Conservation (phyloP, 2,113 vertebrate genomes). For the Ctenodactylus gundi region DNA sequence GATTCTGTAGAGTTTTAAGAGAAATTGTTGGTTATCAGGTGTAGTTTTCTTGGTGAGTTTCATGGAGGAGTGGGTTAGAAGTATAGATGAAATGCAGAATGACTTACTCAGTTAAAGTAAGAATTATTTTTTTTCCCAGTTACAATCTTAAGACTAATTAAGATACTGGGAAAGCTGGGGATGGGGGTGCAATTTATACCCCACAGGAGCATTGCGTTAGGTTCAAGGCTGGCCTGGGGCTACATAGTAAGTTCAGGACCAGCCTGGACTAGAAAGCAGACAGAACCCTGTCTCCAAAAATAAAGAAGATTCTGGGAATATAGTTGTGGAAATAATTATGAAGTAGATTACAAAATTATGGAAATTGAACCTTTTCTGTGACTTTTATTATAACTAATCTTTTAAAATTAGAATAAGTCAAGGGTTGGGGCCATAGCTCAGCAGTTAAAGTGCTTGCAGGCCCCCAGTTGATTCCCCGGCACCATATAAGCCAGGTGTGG, state of each 20-base stretch:
- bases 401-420: no score
- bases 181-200: neutral
- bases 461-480: no score
- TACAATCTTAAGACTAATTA: neutral
- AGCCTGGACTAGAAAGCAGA: neutral
- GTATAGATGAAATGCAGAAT: neutral
- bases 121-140: neutral
- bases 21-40: neutral
- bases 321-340: neutral
- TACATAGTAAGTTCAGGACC: neutral
- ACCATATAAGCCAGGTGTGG: no score
- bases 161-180: neutral
- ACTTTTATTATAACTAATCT: neutral
- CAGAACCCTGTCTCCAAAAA: neutral
- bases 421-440: no score
- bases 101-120: conserved; percentile 16
- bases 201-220: neutral
- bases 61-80: neutral
- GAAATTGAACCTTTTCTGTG: neutral
- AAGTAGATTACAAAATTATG: neutral
- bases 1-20: neutral
- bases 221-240: neutral
- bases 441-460: no score
- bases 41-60: neutral
- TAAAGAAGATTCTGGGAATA: neutral